A percentile compares a stretch with the other conserved stretches of the same genome.
phyloP scores from a whole-genome alignment of 1,140 invertebrate species.

The Dryas iulia region DNA sequence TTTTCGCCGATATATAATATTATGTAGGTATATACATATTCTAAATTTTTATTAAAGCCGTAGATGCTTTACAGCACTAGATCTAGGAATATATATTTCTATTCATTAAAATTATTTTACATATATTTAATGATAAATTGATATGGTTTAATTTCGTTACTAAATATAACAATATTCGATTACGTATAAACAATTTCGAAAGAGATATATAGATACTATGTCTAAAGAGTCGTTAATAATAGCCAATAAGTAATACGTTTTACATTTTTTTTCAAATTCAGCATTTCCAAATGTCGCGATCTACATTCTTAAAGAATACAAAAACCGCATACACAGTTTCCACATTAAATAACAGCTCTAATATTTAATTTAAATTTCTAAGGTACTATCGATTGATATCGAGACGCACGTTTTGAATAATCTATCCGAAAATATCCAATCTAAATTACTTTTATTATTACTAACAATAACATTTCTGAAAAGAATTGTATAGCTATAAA shows the following conservation, averaged over 20 bases:
- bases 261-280: slow-evolving; percentile 6
- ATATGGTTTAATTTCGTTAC: slow-evolving; percentile 45
- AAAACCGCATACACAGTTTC: slow-evolving; percentile 39
- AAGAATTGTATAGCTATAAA: slow-evolving; percentile 16
- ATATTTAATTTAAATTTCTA: slow-evolving; percentile 28
- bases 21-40: slow-evolving; percentile 21
- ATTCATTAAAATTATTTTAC: slow-evolving; percentile 30
- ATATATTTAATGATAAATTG: slow-evolving; percentile 37
- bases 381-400: slow-evolving; percentile 32
- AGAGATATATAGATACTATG: not conserved
- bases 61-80: slow-evolving; percentile 37
- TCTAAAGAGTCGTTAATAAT: not conserved
- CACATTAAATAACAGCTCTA: not conserved
- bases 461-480: slow-evolving; percentile 28
- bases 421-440: slow-evolving; percentile 74
- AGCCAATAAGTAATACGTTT: not conserved
- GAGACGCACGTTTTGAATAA: slow-evolving; percentile 45
- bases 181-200: slow-evolving; percentile 14
- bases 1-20: slow-evolving; percentile 17
- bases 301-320: slow-evolving; percentile 42
- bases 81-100: slow-evolving; percentile 22
- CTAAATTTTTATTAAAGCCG: slow-evolving; percentile 51
- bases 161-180: slow-evolving; percentile 7
- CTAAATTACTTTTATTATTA: slow-evolving; percentile 44
- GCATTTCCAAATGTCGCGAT: slow-evolving; percentile 4